Evolutionary conservation across 2,888 invertebrate genomes (phyloP), one percentile per base, ranked within the genome.

Genomic region (Volucella zonaria): DNA sequence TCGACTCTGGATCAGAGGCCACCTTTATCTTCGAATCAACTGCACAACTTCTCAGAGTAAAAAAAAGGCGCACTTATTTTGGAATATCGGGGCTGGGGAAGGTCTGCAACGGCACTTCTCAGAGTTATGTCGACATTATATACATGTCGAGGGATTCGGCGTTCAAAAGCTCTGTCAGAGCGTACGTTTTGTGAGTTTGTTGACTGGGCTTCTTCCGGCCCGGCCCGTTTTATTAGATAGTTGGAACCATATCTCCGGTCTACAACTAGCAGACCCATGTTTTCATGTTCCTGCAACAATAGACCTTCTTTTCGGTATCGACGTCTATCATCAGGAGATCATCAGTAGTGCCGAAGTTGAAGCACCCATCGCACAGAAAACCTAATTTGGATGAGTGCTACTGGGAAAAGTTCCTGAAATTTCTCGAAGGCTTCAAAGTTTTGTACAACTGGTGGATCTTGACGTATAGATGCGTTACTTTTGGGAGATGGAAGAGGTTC

Each of bases 291-390:
- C 70, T 12, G 43, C 12, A 6, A 54, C 6, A 12, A 58, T 47
- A 8, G 58, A 70, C 47, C 15, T 58, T 11, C 58, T 70, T 31
- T 40, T 70, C 14, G 68, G 68, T 45, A 56, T 23, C 38, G 68
- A 70, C 38, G 31, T 31, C 1, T 31, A 31, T 31, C 31, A 6
- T 31, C 31, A 6, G 6, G 31, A 6, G 31, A 31, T 31, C 31
- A 31, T 31, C 4, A 31, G 4, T 6, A 31, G 31, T 31, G 31
- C 31, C 6, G 31, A 31, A 4, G 6, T 1, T 31, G 31, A 31
- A 31, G 31, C 31, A 31, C 47, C n/a, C 58, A 54, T 54, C 11
- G n/a, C 54, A n/a, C 38, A 54, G 23, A 54, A 54, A 18, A 54
- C 54, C 23, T 11, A 31, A 31, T 23, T 31, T 10, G 54, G 54